Base-by-base conservation (phyloP, 2,888 invertebrate genomes). In the Crematogaster levior region DNA sequence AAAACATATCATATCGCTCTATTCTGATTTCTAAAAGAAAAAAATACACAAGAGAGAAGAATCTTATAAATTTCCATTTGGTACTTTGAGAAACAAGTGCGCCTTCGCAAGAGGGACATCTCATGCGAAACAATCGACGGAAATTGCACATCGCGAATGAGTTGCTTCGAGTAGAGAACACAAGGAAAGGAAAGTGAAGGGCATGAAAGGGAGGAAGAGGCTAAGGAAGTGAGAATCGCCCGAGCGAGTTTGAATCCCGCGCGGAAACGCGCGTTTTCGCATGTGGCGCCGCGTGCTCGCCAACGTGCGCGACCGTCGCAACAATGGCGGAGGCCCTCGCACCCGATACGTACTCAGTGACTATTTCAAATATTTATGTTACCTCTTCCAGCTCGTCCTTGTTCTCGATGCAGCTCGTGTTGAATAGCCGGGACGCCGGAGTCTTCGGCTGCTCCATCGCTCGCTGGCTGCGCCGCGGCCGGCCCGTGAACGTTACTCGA, bases 341-440 rank as follows among this genome's bases (percentile, higher is more conserved):
- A 93, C 92, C 91, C 90, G 91, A 93, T 93, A 93, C 92, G 92
- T 92, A 93, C 91, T 89, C 91, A 92, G 91, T 89, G 91, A 92
- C 88, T 91, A 92, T 92, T 93, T 92, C 84, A 92, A 92, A 92
- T 91, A 92, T 92, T 91, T 91, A 94, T 94, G 95, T 96, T 97
- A 98, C 98, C 97, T 98, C 98, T 95, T 98, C 98, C 95, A 97
- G 96, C 95, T 98, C 98, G 96, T 98, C 98, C 96, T 97, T 97
- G 96, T 96, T 97, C 96, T 98, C 98, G 95, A 98, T 97, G 94
- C 96, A 96, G 94, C 97, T 96, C 95, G 97, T 97, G 95, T 96
- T 95, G 95, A 98, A 97, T 95, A 98, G 96, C 95, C 97, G 97
- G 93, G 97, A 97, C 89, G 93, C 90, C 87, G 93, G 93, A 88